Evolutionary conservation across 2,113 vertebrate species (phyloP), one percentile per base, ranked within the genome.

Genomic region (Pelecanoides urinatrix): DNA sequence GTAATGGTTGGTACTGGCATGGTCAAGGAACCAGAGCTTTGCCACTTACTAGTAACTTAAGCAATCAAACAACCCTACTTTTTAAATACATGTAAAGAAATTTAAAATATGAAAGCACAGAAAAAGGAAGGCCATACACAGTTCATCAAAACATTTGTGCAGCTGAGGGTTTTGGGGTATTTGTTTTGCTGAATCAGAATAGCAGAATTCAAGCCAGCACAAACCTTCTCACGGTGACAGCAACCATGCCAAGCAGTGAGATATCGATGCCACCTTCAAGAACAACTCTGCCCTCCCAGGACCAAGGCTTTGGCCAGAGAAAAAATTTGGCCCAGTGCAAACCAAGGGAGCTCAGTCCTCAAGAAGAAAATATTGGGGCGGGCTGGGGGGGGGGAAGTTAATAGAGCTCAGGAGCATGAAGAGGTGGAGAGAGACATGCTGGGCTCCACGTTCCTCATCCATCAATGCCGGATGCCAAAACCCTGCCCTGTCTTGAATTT

Each of bases 401-500:
- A 34, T 1, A 50, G 29, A 68, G 49, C 34, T 76, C 63, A 84
- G 80, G 30, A 89, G 63, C 29, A 36, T 5, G 19, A 85, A 82
- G 9, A 91, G 49, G 47, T 45, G 50, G 29, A 50, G 21, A 74
- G 52, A 70, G 27, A 66, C 13, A 32, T 1, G 27, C 27, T 50
- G 47, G 62, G 71, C 71, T 23, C 29, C 17, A 3, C 0, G 0
- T 29, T 63, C 62, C 62, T 55, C 53, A 50, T 10, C 44, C 55
- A 82, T 23, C 38, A 65, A 6, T 0, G 14, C n/a, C 56, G 63
- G 67, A 45, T 1, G 5, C 38, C 79, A 67, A 71, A 34, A 75
- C 22, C 25, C 15, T 42, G 52, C 40, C 49, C 5, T 17, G 7
- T 5, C 47, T 27, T 30, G 5, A 27, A 19, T 40, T 27, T 72